phyloP scores from a whole-genome alignment of 1,140 invertebrate genomes.

The Drepana arcuata region DNA sequence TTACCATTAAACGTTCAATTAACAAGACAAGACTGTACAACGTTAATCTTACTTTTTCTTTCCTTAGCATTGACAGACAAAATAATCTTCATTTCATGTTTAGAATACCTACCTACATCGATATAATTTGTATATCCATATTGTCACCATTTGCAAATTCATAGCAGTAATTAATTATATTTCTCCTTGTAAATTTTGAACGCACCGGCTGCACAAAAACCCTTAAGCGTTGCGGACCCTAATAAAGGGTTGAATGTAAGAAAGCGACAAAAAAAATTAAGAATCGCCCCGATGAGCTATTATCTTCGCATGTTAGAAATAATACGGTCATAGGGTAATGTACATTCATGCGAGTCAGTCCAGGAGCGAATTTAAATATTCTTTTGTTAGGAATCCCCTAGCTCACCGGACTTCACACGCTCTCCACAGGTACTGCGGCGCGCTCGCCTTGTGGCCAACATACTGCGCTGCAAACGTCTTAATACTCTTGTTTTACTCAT shows the following conservation, averaged over 20 bases:
- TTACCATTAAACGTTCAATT: no score
- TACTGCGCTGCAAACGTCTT: constrained; percentile 18
- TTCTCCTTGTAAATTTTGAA: constrained; percentile 56
- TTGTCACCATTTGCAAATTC: no score
- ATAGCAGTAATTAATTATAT: constrained; percentile 48
- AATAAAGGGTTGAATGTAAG: constrained; percentile 56
- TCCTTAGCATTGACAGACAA: no score
- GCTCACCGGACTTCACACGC: constrained; percentile 66
- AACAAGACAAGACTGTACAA: no score
- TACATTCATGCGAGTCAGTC: constrained; percentile 66
- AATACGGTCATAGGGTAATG: constrained; percentile 69
- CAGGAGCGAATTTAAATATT: constrained; percentile 66
- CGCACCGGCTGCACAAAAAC: constrained; percentile 55
- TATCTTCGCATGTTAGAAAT: constrained; percentile 70
- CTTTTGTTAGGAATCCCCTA: constrained; percentile 41
- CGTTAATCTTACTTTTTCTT: no score
- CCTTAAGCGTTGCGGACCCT: constrained; percentile 59
- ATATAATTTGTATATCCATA: no score
- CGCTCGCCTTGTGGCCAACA: constrained; percentile 22
- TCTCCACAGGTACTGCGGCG: constrained; percentile 48
- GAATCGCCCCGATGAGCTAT: constrained; percentile 68
- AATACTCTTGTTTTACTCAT: constrained; percentile 9
- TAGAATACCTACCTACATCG: no score
- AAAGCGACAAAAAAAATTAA: constrained; percentile 67
- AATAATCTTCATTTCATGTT: no score